Evolutionary conservation across 2,113 vertebrate species (phyloP), one percentile per base, ranked within the genome.

Genomic region (Triplophysa dalaica): DNA sequence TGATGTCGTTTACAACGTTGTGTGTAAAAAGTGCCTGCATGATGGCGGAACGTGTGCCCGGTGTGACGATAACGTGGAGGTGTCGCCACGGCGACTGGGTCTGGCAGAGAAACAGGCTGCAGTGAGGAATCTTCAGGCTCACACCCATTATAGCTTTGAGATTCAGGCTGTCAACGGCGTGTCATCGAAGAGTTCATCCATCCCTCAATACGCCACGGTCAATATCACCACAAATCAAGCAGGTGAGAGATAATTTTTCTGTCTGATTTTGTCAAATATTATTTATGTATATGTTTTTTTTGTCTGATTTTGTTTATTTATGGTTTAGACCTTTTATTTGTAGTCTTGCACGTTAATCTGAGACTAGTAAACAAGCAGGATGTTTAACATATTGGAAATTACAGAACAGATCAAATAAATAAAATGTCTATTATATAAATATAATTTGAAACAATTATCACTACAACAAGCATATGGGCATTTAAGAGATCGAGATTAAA

Each of bases 211-310:
- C 0, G 94, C 95, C 19, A 93, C 96, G 0, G 98, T 99, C 89
- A 99, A 99, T 88, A 99, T 99, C 92, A 99, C 97, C 89, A 99
- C 98, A 88, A 99, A 99, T 90, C 98, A 99, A 82, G 83, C 83
- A 21, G 83, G 83, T 85, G 80, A 79, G 77, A 41, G 8, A 52
- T 48, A 12, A 10, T 43, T 75, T 48, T 19, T 73, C 29, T 45
- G 38, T 10, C 56, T 38, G 7, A 38, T 38, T 38, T 38, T 38
- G 33, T 38, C 64, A 67, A 68, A 62, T 45, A 67, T 58, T 52
- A 50, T 63, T 54, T 10, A 38, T 50, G n/a, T 45, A n/a, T 45
- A 76, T 22, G 38, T 26, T 8, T 12, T 45, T 9, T 11, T 11
- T 11, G 43, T 12, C 1, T 50, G 70, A 74, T 67, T 29, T 17